Percentiles rank a stretch among this genome's conserved stretches.
Conservation (phyloP, 1,140 invertebrate genomes). For the Marisa cornuarietis region DNA sequence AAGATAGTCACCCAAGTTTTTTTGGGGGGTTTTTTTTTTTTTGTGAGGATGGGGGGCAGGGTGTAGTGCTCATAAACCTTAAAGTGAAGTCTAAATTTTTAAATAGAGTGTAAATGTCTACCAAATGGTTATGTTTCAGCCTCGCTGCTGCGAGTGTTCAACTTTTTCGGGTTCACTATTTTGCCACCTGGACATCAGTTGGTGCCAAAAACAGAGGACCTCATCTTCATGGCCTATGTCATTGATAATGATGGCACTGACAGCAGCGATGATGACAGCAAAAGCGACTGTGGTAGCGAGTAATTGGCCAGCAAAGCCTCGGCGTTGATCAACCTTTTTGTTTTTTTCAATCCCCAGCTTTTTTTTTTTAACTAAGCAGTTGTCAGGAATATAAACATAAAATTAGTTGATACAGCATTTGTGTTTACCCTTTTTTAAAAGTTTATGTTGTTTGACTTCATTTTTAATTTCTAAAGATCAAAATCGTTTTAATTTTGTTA, state of each 20-base stretch:
- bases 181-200: constrained; percentile 83
- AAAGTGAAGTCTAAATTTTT: background rate
- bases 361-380: constrained; percentile 1
- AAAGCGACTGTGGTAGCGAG: constrained; percentile 26
- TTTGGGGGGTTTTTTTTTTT: too few relatives aligned
- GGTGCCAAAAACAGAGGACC: constrained; percentile 63
- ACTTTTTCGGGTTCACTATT: constrained; percentile 92
- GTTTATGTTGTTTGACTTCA: background rate
- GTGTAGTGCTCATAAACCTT: background rate
- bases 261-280: constrained; percentile 25
- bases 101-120: constrained; percentile 28
- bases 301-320: constrained; percentile 20
- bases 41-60: too few relatives aligned
- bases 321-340: constrained; percentile 15
- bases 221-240: constrained; percentile 62
- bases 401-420: background rate
- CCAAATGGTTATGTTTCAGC: constrained; percentile 69
- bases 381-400: background rate
- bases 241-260: constrained; percentile 44
- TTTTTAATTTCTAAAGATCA: background rate
- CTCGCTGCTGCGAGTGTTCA: constrained; percentile 90
- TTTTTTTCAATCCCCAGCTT: constrained; percentile 4
- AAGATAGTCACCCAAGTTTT: too few relatives aligned
- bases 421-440: background rate
- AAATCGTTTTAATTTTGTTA: background rate